Conservation (phyloP, 1,140 invertebrate genomes). For the Leptestheria dahalacensis region DNA sequence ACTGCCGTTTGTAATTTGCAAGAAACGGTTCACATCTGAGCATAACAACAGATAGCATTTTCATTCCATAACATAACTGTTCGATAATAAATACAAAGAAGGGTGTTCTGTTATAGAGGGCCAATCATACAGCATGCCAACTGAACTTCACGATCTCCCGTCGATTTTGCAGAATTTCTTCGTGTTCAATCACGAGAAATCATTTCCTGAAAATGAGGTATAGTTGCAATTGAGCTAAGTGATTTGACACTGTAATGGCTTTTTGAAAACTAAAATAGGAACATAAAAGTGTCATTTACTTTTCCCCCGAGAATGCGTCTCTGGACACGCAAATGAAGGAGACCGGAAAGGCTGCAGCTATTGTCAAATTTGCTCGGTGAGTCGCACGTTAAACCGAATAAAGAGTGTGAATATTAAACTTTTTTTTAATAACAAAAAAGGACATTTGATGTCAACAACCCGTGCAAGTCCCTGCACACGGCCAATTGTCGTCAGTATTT, state of each 20-base stretch:
- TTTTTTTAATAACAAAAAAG: slow-evolving; percentile 41
- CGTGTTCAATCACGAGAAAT: not conserved
- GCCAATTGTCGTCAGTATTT: slow-evolving; percentile 76
- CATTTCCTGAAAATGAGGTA: not conserved
- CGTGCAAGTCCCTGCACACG: slow-evolving; percentile 71
- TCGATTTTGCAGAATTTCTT: not conserved
- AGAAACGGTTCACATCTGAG: too few species aligned
- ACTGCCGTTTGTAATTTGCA: too few species aligned
- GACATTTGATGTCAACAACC: slow-evolving; percentile 62
- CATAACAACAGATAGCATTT: too few species aligned
- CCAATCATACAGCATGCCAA: not conserved
- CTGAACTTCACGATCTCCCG: not conserved
- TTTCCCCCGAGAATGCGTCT: slow-evolving; percentile 59
- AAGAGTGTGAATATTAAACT: slow-evolving; percentile 9
- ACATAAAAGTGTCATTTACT: slow-evolving; percentile 75
- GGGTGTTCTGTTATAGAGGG: not conserved
- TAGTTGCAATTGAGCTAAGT: not conserved
- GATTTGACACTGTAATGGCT: slow-evolving; percentile 25
- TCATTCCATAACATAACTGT: too few species aligned
- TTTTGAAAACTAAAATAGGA: too few species aligned
- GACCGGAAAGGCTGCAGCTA: slow-evolving; percentile 79
- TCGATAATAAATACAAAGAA: not conserved
- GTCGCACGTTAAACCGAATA: slow-evolving; percentile 2
- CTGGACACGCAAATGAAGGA: slow-evolving; percentile 71
- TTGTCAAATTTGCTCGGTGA: slow-evolving; percentile 81